Conservation (phyloP, 2,888 invertebrate species). For the Sarcophaga carnaria region DNA sequence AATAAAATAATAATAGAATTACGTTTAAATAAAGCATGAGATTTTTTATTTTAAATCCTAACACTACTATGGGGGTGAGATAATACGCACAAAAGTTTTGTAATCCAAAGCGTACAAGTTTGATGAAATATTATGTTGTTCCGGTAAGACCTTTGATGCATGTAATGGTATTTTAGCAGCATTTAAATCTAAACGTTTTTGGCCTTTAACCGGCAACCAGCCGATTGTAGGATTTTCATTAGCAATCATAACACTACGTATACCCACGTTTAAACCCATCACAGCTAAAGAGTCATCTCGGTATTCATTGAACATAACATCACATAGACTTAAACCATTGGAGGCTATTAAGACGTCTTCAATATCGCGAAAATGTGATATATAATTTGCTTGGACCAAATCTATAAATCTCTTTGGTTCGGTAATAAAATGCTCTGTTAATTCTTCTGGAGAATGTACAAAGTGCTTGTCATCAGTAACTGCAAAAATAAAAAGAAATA, state of each 20-base stretch:
- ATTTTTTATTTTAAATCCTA: neutral
- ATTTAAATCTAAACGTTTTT: slow-evolving; percentile 71
- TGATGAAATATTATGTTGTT: slow-evolving; percentile 54
- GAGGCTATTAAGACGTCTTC: slow-evolving; percentile 85
- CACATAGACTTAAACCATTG: slow-evolving; percentile 87
- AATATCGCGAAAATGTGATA: slow-evolving; percentile 87
- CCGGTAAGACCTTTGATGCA: slow-evolving; percentile 32
- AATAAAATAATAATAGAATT: slow-evolving; percentile 25
- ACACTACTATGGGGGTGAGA: neutral
- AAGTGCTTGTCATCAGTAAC: slow-evolving; percentile 82
- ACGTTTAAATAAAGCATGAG: neutral
- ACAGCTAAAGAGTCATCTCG: slow-evolving; percentile 79
- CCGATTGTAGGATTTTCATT: slow-evolving; percentile 87
- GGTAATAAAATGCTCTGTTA: slow-evolving; percentile 86
- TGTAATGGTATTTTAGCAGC: neutral
- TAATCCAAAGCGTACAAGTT: slow-evolving; percentile 63
- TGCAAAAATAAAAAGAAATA: slow-evolving; percentile 56
- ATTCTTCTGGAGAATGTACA: slow-evolving; percentile 85
- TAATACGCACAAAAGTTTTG: slow-evolving; percentile 54
- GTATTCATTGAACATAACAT: slow-evolving; percentile 87
- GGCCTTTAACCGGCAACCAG: slow-evolving; percentile 88
- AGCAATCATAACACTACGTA: slow-evolving; percentile 88
- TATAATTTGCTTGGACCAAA: slow-evolving; percentile 89
- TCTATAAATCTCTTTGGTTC: slow-evolving; percentile 86
- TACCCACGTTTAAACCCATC: slow-evolving; percentile 85